phyloP scores from a whole-genome alignment of 2,797 vertebrate genomes.

The Lacerta viridis region DNA sequence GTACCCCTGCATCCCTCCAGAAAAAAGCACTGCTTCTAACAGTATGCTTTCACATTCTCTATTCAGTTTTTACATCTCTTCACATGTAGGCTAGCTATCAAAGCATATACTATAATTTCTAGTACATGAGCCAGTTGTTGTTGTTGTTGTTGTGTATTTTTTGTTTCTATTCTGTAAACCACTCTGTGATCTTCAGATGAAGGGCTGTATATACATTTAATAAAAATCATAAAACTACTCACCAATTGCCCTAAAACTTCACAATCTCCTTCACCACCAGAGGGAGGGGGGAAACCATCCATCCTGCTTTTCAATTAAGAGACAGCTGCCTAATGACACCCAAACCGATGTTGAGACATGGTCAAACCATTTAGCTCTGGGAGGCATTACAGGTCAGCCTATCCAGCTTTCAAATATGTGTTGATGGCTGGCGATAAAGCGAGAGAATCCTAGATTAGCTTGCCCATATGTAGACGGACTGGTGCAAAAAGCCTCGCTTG shows the following conservation, averaged over 20 bases:
- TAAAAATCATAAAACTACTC: too few species aligned
- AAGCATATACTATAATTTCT: too few species aligned
- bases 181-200: too few species aligned
- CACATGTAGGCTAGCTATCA: too few species aligned
- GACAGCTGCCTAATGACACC: neutral
- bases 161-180: too few species aligned
- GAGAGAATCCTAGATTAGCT: neutral
- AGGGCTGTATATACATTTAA: too few species aligned
- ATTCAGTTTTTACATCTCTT: too few species aligned
- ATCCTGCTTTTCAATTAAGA: neutral
- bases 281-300: neutral
- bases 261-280: neutral
- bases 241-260: neutral
- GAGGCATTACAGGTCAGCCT: slow-evolving; percentile 12
- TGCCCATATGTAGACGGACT: neutral
- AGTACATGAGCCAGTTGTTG: too few species aligned
- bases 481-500: neutral
- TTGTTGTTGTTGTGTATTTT: too few species aligned
- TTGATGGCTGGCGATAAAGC: neutral
- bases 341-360: neutral
- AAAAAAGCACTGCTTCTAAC: too few species aligned
- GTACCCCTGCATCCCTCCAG: too few species aligned
- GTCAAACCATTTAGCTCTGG: neutral
- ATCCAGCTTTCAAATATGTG: slow-evolving; percentile 17
- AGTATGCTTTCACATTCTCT: too few species aligned